phyloP scores from a whole-genome alignment of 1,140 invertebrate genomes.

The Geopemphigus sp. region DNA sequence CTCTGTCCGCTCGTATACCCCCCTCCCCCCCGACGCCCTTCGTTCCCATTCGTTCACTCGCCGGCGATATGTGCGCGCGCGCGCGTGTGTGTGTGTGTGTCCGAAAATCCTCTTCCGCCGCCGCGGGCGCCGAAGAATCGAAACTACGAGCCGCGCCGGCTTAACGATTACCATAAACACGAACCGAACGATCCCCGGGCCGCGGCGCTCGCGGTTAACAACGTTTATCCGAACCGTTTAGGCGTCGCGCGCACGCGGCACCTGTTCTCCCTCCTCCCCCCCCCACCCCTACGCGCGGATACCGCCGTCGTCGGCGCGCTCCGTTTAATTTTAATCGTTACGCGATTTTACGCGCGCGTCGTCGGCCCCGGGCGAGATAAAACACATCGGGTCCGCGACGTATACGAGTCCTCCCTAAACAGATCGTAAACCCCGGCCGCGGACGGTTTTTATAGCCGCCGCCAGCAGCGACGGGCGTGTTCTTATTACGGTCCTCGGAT shows the following conservation, averaged over 20 bases:
- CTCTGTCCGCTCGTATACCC: too few species aligned
- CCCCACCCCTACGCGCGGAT: too few species aligned
- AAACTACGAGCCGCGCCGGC: slow-evolving; percentile 25
- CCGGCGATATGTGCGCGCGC: too few species aligned
- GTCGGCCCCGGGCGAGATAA: not conserved
- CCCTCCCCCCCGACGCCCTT: too few species aligned
- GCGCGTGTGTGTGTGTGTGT: slow-evolving; percentile 1
- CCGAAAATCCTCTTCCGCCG: slow-evolving; percentile 35
- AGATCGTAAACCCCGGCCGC: not conserved
- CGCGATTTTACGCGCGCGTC: slow-evolving; percentile 44
- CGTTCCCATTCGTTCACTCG: too few species aligned
- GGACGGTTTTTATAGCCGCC: not conserved
- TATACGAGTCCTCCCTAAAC: too few species aligned
- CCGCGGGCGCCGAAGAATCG: not conserved
- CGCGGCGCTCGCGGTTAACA: slow-evolving; percentile 3
- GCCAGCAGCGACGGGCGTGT: too few species aligned
- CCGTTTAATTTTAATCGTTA: slow-evolving; percentile 43
- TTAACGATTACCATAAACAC: slow-evolving; percentile 48
- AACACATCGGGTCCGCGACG: not conserved
- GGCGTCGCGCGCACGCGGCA: slow-evolving; percentile 1
- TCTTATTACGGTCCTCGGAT: too few species aligned
- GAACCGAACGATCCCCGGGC: not conserved
- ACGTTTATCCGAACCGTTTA: slow-evolving; percentile 18
- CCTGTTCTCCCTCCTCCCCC: too few species aligned
- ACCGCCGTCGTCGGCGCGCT: not conserved